phyloP scores from a whole-genome alignment of 2,113 vertebrate genomes.

The Alethe diademata region DNA sequence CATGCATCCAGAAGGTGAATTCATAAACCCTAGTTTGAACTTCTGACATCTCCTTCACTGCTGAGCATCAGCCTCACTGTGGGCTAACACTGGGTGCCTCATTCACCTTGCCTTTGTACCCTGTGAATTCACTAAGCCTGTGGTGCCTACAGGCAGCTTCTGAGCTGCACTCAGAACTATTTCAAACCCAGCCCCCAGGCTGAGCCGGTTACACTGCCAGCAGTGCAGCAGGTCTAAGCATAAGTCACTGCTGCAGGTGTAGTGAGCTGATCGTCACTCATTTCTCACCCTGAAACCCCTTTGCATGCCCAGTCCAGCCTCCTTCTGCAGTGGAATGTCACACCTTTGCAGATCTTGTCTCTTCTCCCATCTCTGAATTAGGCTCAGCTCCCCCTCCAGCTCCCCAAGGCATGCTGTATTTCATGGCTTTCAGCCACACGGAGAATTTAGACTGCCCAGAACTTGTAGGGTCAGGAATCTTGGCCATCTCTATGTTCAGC shows the following conservation, averaged over 20 bases:
- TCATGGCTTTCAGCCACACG: not conserved
- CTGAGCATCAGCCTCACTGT: not conserved
- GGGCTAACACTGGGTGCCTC: not conserved
- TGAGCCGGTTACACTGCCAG: not conserved
- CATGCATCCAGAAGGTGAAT: not conserved
- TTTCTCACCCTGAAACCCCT: not conserved
- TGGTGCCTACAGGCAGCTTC: not conserved
- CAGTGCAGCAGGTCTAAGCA: not conserved
- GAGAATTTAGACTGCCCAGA: slow-evolving; percentile 16
- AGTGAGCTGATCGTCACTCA: not conserved
- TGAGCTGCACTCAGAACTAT: not conserved
- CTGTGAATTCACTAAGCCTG: not conserved
- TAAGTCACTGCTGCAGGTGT: not conserved
- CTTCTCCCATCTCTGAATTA: not conserved
- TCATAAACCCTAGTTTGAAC: not conserved
- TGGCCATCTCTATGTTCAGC: not conserved
- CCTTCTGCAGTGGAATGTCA: accelerated
- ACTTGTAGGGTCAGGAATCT: slow-evolving; percentile 55
- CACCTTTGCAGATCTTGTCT: not conserved
- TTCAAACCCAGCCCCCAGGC: not conserved
- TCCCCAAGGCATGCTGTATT: not conserved
- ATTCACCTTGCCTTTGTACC: not conserved
- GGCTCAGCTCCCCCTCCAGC: not conserved
- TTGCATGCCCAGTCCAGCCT: not conserved
- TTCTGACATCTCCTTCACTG: not conserved